These are phyloP conservation scores for Atrichornis clamosus DNA, from an alignment of 2,113 vertebrate species.

Conservation along the genomic window DNA sequence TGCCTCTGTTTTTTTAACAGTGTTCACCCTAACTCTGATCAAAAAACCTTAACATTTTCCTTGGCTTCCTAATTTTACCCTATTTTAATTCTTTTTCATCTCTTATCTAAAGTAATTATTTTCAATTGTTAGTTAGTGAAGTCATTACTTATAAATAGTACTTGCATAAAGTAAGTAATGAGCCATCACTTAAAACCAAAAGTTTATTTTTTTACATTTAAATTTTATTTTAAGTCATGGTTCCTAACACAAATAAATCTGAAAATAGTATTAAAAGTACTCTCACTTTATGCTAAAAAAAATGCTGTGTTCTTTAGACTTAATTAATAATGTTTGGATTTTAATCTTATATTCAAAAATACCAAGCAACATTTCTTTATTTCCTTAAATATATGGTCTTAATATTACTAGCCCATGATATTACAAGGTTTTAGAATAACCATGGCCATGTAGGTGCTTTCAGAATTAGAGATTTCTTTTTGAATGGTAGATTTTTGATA, in stretches of 20 bases:
- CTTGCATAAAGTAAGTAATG: neutral
- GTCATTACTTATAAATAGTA: neutral
- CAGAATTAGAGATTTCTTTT: neutral
- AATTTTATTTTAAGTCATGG: neutral
- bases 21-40: neutral
- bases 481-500: neutral
- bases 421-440: neutral
- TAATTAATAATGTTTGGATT: neutral
- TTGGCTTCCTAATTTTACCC: neutral
- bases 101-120: neutral
- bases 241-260: neutral
- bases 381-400: neutral
- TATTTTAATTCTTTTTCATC: neutral
- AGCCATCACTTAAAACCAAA: neutral
- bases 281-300: neutral
- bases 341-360: neutral
- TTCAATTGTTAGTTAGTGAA: neutral
- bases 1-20: neutral
- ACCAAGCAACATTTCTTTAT: neutral
- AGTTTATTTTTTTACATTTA: neutral
- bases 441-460: neutral
- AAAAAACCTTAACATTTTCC: neutral
- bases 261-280: neutral
- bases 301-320: neutral
- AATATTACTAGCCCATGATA: neutral